Evolutionary conservation across 2,888 invertebrate species (phyloP).

Genomic region (Ophion obscuratus): DNA sequence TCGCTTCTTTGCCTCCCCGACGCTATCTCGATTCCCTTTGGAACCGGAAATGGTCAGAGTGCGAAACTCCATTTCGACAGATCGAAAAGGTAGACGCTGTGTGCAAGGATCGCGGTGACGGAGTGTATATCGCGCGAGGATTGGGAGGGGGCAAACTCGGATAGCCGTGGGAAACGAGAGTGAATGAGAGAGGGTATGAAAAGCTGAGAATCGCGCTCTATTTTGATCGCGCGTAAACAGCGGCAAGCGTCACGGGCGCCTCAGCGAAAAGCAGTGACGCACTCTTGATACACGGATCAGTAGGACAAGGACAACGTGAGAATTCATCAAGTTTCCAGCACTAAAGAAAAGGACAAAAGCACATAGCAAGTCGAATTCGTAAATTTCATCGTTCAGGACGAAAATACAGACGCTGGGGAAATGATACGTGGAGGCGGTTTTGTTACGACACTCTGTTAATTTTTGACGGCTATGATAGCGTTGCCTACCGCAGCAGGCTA

Average conservation of each 20-base stretch:
- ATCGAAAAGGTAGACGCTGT: slow-evolving; percentile 44
- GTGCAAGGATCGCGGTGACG: background rate
- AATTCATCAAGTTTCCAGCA: too few species aligned
- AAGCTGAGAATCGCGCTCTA: slow-evolving; percentile 5
- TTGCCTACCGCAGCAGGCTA: too few species aligned
- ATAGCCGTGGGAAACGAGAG: slow-evolving; percentile 20
- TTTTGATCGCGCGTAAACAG: background rate
- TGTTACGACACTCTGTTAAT: too few species aligned
- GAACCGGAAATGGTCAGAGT: slow-evolving; percentile 59
- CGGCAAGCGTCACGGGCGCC: background rate
- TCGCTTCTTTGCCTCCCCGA: slow-evolving; percentile 2
- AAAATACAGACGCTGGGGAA: too few species aligned
- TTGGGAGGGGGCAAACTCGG: slow-evolving; percentile 1
- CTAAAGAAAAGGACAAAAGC: background rate
- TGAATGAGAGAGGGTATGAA: background rate
- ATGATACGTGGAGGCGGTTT: too few species aligned
- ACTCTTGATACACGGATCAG: background rate
- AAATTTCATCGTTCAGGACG: background rate
- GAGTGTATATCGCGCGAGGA: background rate
- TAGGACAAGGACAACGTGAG: background rate
- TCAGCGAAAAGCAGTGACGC: background rate
- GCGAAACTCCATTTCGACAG: slow-evolving; percentile 64
- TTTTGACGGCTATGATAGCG: too few species aligned
- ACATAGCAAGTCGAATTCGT: background rate
- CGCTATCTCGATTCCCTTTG: slow-evolving; percentile 47